Base-by-base conservation (phyloP, 2,797 vertebrate genomes). In the Alcedo atthis region DNA sequence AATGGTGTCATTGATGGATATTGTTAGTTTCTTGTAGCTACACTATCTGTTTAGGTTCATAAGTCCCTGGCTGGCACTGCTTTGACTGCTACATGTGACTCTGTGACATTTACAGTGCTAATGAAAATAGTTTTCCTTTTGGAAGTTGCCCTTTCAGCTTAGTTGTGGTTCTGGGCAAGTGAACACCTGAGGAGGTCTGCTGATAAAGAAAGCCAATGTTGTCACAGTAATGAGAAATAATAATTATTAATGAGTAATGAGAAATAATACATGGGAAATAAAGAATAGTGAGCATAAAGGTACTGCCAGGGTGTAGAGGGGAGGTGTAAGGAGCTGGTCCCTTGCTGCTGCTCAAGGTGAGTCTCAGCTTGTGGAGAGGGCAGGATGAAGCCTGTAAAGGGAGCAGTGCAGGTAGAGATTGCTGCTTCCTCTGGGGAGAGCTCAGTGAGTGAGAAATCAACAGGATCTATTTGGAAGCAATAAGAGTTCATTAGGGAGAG, bases 21-120 rank as follows among this genome's bases (percentile, higher is more conserved):
- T 10, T 48, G 71, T 2, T 20, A 15, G 37, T 46, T 62, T 37
- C 37, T 80, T 58, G 22, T 25, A 22, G 12, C 22, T 37, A 4
- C 25, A 1, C 9, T 76, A 81, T 10, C 8, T 53, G 0, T 48
- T 77, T 10, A 12, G 57, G 32, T 51, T 61, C 2, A 0, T 4
- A 7, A 45, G 8, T 66, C 24, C 71, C 33, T 67, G 24, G 3
- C 13, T 54, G 54, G n/a, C 28, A 4, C 42, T 85, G 35, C 45
- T 86, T 46, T 66, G 22, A 9, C 66, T 42, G 22, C 64, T 81
- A 48, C n/a, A 24, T 67, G 49, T 18, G 51, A 28, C 22, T 61
- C 35, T 42, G 0, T n/a, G 22, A 8, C 9, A 11, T 48, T 75
- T 32, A 33, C 15, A 4, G 19, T 51, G 48, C 17, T 64, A 15